Base-by-base conservation (phyloP, 2,888 invertebrate species). In the Malthinus seriepunctatus region DNA sequence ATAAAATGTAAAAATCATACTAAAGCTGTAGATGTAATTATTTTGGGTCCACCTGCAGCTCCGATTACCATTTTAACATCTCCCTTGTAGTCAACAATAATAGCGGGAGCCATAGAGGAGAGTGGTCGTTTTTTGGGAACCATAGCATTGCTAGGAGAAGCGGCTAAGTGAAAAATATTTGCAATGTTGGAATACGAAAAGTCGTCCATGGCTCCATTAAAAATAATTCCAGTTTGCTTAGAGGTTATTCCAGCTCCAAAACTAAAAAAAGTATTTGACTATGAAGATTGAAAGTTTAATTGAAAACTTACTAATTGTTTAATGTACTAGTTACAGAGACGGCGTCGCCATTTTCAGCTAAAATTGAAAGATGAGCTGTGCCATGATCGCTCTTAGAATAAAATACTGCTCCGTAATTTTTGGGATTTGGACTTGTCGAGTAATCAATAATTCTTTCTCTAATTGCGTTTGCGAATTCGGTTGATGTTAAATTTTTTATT, bases 181-280 rank as follows among this genome's bases (percentile, higher is more conserved):
- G 83, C 81, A 58, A 88, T 83, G 23, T 87, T 86, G 0, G 91
- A 90, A 0, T 89, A 86, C 0, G 94, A 91, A 77, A 97, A 98
- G 74, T 97, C 97, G 67, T 95, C 94, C 93, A 98, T 96, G 62
- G 93, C 92, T 75, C 95, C 91, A 78, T 97, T 98, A 77, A 94
- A 88, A n/a, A 97, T 81, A 14, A 98, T 90, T 0, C 97, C 97
- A 0, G 94, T 93, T 51, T 86, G 86, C 15, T 79, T 79, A 0
- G 95, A 94, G 3, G 89, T 83, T 62, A 89, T 83, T 56, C 90
- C 89, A 1, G 93, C 88, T 2, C 96, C 97, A 75, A 91, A 93
- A 73, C 95, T 95, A 76, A 8, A 63, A 63, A 3, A 1, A 15
- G 6, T 10, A 32, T 45, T 45, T 45, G 14, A 7, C 6, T 3